phyloP scores from a whole-genome alignment of 2,797 vertebrate genomes.

The Amblyraja radiata region DNA sequence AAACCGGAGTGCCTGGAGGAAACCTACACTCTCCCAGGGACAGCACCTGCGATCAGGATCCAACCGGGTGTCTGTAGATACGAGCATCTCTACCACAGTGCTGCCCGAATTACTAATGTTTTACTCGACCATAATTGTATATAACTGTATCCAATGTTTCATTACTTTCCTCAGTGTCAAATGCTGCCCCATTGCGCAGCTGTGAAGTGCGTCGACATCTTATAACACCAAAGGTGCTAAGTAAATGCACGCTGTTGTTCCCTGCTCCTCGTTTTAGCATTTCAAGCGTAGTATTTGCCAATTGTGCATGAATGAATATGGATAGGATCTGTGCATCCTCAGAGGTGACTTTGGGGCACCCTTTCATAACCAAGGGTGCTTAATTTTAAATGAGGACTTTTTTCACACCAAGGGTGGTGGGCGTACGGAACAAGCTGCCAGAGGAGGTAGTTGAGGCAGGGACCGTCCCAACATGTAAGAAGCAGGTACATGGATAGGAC shows the following conservation, averaged over 20 bases:
- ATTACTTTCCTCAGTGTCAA: not conserved
- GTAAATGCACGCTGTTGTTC: not conserved
- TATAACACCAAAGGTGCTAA: not conserved
- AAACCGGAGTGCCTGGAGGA: too few relatives aligned
- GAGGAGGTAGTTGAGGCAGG: too few relatives aligned
- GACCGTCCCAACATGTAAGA: too few relatives aligned
- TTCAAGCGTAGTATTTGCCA: not conserved
- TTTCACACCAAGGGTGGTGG: too few relatives aligned
- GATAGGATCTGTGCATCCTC: conserved; percentile 34
- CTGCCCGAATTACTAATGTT: too few relatives aligned
- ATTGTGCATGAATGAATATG: not conserved
- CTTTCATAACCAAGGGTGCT: conserved; percentile 41
- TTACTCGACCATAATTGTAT: too few relatives aligned
- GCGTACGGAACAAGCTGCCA: too few relatives aligned
- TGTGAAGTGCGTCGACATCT: not conserved
- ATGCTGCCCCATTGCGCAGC: not conserved
- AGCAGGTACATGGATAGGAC: too few relatives aligned
- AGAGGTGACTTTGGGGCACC: conserved; percentile 38
- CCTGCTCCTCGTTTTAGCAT: not conserved
- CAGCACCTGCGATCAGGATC: too few relatives aligned
- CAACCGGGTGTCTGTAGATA: too few relatives aligned
- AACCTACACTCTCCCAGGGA: too few relatives aligned
- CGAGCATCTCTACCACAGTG: too few relatives aligned
- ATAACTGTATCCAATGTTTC: not conserved
- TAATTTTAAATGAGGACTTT: conserved; percentile 47